Evolutionary conservation across 30 jellyfish, hydroid and myxozoan species (phyloP).

Genomic region (Aurelia sp.): DNA sequence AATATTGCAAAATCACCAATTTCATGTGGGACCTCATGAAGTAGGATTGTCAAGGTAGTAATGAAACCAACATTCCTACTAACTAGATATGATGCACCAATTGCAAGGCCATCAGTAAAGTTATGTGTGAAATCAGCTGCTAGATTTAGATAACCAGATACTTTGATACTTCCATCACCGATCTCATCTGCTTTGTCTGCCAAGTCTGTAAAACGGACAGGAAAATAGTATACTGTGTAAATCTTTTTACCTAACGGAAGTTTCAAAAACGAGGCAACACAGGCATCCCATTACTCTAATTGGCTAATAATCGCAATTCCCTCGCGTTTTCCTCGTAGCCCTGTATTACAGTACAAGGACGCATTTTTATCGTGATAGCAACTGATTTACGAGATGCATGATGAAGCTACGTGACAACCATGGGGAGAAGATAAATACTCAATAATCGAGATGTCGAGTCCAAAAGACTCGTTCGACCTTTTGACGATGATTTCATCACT

Average conservation of each 20-base stretch:
- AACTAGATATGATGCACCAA: conserved; percentile 95
- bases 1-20: conserved; percentile 98
- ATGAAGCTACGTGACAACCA: no score
- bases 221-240: neutral
- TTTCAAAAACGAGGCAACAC: no score
- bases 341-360: neutral
- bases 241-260: no score
- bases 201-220: neutral
- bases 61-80: conserved; percentile 93
- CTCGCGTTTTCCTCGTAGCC: no score
- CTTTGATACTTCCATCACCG: conserved; percentile 79
- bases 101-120: conserved; percentile 98
- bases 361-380: no score
- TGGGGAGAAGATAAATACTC: no score
- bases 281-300: no score
- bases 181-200: neutral
- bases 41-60: conserved; percentile 90
- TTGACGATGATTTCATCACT: neutral
- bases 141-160: conserved; percentile 92
- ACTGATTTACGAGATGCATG: no score
- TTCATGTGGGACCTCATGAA: conserved; percentile 99
- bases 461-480: no score
- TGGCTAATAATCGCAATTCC: no score
- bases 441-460: no score
- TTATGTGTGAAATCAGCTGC: conserved; percentile 99